Evolutionary conservation across 2,888 invertebrate species (phyloP).

Genomic region (Thecophora atra): DNA sequence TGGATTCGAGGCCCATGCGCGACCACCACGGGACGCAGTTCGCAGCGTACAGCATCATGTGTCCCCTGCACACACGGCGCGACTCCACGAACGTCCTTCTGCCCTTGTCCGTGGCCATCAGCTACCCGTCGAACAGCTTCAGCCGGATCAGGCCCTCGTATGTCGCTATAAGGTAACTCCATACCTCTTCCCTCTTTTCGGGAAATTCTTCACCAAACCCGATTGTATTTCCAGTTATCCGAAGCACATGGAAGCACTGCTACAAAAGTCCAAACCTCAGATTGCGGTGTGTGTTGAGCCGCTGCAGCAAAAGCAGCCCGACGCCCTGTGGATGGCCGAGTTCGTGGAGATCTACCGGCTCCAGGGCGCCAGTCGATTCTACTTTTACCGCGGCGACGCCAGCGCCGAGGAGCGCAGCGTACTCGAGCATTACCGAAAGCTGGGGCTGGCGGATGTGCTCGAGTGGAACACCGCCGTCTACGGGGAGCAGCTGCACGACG

Average conservation of each 20-base stretch:
- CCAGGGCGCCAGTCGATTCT: conserved; percentile 66
- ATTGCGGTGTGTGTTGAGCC: conserved; percentile 66
- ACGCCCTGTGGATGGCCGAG: conserved; percentile 66
- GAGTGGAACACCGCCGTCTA: conserved; percentile 64
- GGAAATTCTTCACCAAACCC: not conserved
- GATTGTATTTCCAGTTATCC: conserved; percentile 51
- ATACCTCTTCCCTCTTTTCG: conserved; percentile 3
- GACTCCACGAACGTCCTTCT: conserved; percentile 45
- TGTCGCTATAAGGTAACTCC: conserved; percentile 61
- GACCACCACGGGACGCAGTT: conserved; percentile 68
- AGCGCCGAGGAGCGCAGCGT: conserved; percentile 60
- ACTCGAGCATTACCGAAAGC: conserved; percentile 59
- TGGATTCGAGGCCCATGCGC: conserved; percentile 63
- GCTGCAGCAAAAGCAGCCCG: conserved; percentile 63
- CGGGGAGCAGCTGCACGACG: conserved; percentile 66
- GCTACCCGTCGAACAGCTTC: conserved; percentile 55
- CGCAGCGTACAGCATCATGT: conserved; percentile 64
- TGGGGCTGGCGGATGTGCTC: conserved; percentile 60
- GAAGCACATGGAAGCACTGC: conserved; percentile 53
- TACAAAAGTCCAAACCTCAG: conserved; percentile 52
- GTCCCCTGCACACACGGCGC: conserved; percentile 53
- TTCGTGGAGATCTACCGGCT: conserved; percentile 67
- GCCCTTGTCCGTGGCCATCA: conserved; percentile 59
- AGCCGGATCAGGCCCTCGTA: conserved; percentile 60
- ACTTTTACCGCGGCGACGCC: conserved; percentile 66